Evolutionary conservation across 2,888 invertebrate species (phyloP), one percentile per base, ranked within the genome.

Genomic region (Drosophila histrio): DNA sequence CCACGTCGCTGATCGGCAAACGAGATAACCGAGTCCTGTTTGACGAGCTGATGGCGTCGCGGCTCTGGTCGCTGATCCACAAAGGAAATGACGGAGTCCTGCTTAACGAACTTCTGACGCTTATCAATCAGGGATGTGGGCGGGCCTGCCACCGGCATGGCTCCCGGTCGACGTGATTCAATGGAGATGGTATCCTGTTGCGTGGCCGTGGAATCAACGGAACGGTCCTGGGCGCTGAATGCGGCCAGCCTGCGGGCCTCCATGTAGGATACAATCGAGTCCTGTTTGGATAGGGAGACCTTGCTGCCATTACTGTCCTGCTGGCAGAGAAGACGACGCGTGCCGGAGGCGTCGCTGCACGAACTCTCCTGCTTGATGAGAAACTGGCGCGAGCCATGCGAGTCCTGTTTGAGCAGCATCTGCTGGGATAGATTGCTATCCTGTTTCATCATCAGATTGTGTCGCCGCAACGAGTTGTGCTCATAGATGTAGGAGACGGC

Each of bases 401-500:
- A 92, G 68, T 92, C 92, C 81, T 92, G 92, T 69, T 92, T 92
- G 43, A 92, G 82, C 17, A 92, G 80, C 88, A 91, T 91, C 56
- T 91, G 91, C 58, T 91, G 91, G 2, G 92, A 92, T 49, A 92
- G 77, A 78, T 90, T 91, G 71, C 91, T 92, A 70, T 92, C 92
- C 81, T 92, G 92, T 64, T 92, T 92, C 60, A 91, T 87, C 83
- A 92, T 91, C 36, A 91, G 79, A 72, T 91, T 91, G 68, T 90
- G 90, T 26, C 91, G 90, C 1, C 91, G 90, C 69, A 91, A 66
- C 11, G 91, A 90, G 68, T 91, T 91, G 68, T 91, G 91, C 67
- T 92, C 92, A 47, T 92, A 94, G 70, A 94, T 94, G 90, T 94
- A 94, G 4, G 94, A 94, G 26, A 94, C 94, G 66, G 91, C 92